phyloP scores from a whole-genome alignment of 2,888 invertebrate genomes.

The Leuctra nigra region DNA sequence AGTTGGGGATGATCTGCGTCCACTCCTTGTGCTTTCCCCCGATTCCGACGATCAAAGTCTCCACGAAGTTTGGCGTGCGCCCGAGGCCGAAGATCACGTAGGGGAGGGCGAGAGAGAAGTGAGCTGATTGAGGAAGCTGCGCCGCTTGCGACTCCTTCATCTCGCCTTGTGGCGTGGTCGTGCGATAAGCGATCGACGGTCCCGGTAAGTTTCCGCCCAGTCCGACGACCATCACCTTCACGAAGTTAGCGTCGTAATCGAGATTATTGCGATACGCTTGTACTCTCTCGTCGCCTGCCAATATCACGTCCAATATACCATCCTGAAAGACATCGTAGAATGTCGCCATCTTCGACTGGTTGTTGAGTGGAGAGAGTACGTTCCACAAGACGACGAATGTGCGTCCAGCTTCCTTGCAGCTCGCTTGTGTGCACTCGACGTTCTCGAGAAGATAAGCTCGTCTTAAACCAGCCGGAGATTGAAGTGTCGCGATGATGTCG shows the following conservation, averaged over 20 bases:
- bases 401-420: conserved; percentile 57
- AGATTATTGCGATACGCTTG: conserved; percentile 80
- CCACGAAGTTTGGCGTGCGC: conserved; percentile 95
- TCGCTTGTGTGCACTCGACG: conserved; percentile 53
- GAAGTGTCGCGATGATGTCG: conserved; percentile 74
- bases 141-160: conserved; percentile 73
- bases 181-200: conserved; percentile 77
- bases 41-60: conserved; percentile 70
- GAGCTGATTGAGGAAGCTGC: conserved; percentile 87
- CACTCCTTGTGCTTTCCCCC: conserved; percentile 56
- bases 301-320: conserved; percentile 85
- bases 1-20: conserved; percentile 94
- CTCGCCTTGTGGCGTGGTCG: conserved; percentile 82
- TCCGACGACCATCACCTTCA: conserved; percentile 84
- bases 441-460: conserved; percentile 71
- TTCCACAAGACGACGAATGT: conserved; percentile 75
- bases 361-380: conserved; percentile 60
- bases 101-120: conserved; percentile 88
- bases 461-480: conserved; percentile 34
- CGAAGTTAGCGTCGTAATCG: conserved; percentile 91
- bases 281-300: conserved; percentile 59
- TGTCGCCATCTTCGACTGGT: conserved; percentile 72
- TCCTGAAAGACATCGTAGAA: conserved; percentile 94
- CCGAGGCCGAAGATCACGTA: conserved; percentile 97
- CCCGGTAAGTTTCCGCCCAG: conserved; percentile 58